These are phyloP conservation scores for Cepphus grylle DNA, from an alignment of 2,113 vertebrate genomes.

Conservation along the genomic window DNA sequence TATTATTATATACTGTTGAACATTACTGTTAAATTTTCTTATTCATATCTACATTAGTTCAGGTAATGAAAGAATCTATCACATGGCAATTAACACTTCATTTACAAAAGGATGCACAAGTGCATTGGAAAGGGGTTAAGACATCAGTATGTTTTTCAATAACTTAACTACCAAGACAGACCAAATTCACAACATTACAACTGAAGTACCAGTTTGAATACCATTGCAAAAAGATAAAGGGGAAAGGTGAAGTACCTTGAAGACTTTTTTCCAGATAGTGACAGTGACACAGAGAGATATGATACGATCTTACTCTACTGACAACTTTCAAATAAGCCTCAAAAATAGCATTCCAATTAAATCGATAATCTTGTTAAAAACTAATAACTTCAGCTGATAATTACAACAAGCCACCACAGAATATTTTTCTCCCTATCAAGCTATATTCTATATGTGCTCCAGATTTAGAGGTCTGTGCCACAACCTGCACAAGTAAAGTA, in stretches of 20 bases:
- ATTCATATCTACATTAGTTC: neutral
- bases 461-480: neutral
- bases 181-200: neutral
- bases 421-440: neutral
- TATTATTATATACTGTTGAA: neutral
- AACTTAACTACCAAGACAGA: neutral
- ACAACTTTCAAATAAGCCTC: neutral
- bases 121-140: neutral
- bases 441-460: neutral
- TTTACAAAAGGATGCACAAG: neutral
- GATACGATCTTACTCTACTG: neutral
- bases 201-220: neutral
- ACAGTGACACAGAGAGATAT: neutral
- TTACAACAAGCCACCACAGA: neutral
- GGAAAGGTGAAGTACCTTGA: neutral
- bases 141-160: neutral
- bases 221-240: neutral
- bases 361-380: neutral
- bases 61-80: neutral
- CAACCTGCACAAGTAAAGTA: neutral
- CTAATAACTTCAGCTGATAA: neutral
- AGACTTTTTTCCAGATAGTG: neutral
- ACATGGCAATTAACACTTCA: neutral
- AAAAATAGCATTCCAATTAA: neutral
- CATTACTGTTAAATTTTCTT: neutral